These are phyloP conservation scores for Drosophila borborema DNA, from an alignment of 2,888 invertebrate species.

Conservation along the genomic window DNA sequence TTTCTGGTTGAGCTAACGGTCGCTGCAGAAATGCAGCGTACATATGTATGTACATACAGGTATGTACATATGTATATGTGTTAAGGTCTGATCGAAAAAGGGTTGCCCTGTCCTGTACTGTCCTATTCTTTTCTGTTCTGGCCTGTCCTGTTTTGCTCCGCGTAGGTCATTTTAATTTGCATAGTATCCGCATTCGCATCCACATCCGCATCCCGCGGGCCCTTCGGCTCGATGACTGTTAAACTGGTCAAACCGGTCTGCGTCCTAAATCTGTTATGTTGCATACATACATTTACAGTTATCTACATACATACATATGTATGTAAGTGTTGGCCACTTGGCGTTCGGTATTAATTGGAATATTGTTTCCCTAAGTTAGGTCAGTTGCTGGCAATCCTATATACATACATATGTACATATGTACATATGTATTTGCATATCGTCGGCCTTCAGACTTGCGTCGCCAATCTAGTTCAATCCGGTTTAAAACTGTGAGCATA, in stretches of 20 bases:
- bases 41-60: too few relatives aligned
- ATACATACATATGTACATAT: too few relatives aligned
- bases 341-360: neutral
- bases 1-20: slow-evolving; percentile 5
- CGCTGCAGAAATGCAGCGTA: slow-evolving; percentile 1
- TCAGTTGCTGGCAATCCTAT: slow-evolving; percentile 4
- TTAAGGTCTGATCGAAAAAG: slow-evolving; percentile 17
- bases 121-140: slow-evolving; percentile 16
- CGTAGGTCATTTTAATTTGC: slow-evolving; percentile 52
- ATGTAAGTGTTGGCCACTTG: slow-evolving; percentile 19
- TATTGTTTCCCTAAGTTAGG: neutral
- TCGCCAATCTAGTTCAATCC: neutral
- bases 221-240: neutral
- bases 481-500: neutral
- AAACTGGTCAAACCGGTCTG: slow-evolving; percentile 77
- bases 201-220: slow-evolving; percentile 9
- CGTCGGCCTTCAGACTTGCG: slow-evolving; percentile 2
- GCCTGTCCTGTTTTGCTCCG: slow-evolving; percentile 17
- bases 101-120: slow-evolving; percentile 39
- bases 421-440: neutral
- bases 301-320: neutral
- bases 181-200: slow-evolving; percentile 15
- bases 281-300: neutral
- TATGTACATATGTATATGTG: neutral
- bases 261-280: slow-evolving; percentile 6